These are phyloP conservation scores for Rutpela maculata DNA, from an alignment of 2,888 invertebrate species.

Conservation along the genomic window DNA sequence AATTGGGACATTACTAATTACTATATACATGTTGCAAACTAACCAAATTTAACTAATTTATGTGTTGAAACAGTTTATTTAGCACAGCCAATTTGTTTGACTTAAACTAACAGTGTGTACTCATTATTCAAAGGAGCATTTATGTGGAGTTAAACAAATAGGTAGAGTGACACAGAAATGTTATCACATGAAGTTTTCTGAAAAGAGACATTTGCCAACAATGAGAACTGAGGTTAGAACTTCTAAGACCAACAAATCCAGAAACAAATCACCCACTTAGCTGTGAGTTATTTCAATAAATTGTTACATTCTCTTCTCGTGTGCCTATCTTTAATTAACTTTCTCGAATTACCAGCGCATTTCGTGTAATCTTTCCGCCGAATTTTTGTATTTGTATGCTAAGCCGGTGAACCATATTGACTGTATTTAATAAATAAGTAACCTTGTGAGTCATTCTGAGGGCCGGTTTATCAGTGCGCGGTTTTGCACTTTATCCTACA, in stretches of 20 bases:
- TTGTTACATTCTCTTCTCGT: conserved; percentile 25
- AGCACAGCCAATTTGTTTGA: conserved; percentile 36
- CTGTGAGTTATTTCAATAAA: conserved; percentile 31
- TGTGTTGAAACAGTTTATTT: conserved; percentile 40
- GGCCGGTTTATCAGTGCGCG: too few relatives aligned
- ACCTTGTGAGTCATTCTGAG: too few relatives aligned
- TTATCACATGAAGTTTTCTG: conserved; percentile 42
- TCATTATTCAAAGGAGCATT: conserved; percentile 34
- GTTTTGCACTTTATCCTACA: too few relatives aligned
- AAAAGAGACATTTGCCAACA: conserved; percentile 36
- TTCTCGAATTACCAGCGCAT: not conserved
- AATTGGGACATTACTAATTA: conserved; percentile 34
- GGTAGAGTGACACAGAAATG: conserved; percentile 36
- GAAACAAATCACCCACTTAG: conserved; percentile 36
- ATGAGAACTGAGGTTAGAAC: conserved; percentile 33
- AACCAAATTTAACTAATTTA: conserved; percentile 40
- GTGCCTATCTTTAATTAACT: not conserved
- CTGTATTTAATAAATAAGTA: not conserved
- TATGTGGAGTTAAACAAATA: conserved; percentile 39
- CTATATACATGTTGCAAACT: conserved; percentile 24
- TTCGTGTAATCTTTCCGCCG: not conserved
- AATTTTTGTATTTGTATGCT: not conserved
- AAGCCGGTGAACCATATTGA: not conserved
- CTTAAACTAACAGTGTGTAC: conserved; percentile 27
- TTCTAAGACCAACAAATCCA: conserved; percentile 39